Evolutionary conservation across 2,888 invertebrate species (phyloP), one percentile per base, ranked within the genome.

Genomic region (Imbricaverruca yamaguchii): DNA sequence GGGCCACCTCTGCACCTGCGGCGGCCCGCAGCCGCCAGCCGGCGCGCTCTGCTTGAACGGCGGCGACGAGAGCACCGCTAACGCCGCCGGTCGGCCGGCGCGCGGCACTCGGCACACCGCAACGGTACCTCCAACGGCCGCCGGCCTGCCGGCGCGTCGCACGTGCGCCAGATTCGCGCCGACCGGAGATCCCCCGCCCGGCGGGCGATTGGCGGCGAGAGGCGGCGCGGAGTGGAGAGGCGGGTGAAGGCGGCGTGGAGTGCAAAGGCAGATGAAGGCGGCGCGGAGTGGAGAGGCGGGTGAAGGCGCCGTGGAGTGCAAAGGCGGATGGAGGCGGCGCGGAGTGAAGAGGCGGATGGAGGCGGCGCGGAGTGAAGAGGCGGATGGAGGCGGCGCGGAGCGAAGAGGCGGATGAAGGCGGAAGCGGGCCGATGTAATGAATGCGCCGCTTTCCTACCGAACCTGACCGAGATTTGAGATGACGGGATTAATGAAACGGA

Each of bases 41-140:
- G n/a, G 15, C n/a, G 12, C 10, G n/a, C 6, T n/a, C n/a, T 23
- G 65, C 65, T 8, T 23, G 65, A 61, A 61, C 61, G 61, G 61
- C 18, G 61, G 18, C 61, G 61, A 18, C 61, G 61, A 39, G 39
- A 15, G 61, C 61, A 61, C 61, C 61, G 61, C 61, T 61, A 61
- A 1, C 61, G 61, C 18, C 61, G 61, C 18, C 15, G n/a, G 21
- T 7, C 21, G 9, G 25, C n/a, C 53, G 21, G 21, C 57, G 79
- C 15, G 59, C 57, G 21, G 57, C 78, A 25, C 57, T 39, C 39
- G 39, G 39, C 23, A 25, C 23, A 79, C 23, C 23, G 79, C 79
- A 59, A 59, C 59, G 79, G 57, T 79, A 59, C 57, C 59, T 56
- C 7, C 79, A n/a, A 12, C 79, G 59, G 79, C 57, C 59, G 79